These are phyloP conservation scores for Triops longicaudatus DNA, from an alignment of 1,140 invertebrate genomes.

Conservation along the genomic window DNA sequence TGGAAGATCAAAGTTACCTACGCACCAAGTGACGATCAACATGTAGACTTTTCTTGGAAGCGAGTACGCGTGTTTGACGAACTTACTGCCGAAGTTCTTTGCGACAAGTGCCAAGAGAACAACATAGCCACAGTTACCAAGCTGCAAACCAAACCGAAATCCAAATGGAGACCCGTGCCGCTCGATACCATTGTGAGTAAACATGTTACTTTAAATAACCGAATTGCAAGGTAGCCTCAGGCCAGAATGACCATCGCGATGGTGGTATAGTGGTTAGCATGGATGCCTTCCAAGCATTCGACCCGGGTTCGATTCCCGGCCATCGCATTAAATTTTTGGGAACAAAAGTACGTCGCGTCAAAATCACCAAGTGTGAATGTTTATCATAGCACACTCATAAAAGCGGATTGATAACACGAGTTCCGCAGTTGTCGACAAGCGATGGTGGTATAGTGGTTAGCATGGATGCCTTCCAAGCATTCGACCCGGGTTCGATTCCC, in stretches of 20 bases:
- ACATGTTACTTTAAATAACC: slow-evolving; percentile 28
- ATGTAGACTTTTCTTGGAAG: slow-evolving; percentile 83
- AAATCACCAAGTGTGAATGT: neutral
- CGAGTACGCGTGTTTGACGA: slow-evolving; percentile 79
- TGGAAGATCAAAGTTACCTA: slow-evolving; percentile 69
- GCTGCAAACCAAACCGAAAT: slow-evolving; percentile 80
- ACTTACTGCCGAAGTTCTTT: slow-evolving; percentile 35
- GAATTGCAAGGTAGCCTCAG: slow-evolving; percentile 27
- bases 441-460: slow-evolving; percentile 81
- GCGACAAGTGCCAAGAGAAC: slow-evolving; percentile 54
- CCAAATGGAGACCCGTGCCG: slow-evolving; percentile 90
- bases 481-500: slow-evolving; percentile 93
- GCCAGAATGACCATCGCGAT: slow-evolving; percentile 41
- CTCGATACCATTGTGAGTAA: slow-evolving; percentile 85
- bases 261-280: slow-evolving; percentile 84
- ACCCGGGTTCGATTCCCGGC: slow-evolving; percentile 91
- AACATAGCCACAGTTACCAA: slow-evolving; percentile 66
- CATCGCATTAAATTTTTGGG: slow-evolving; percentile 50
- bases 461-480: slow-evolving; percentile 90
- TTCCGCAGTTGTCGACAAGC: slow-evolving; percentile 34
- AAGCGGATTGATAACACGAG: neutral
- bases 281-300: slow-evolving; percentile 91
- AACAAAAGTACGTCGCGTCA: neutral
- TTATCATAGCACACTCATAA: neutral
- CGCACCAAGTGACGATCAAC: slow-evolving; percentile 19